Base-by-base conservation (phyloP, 2,797 vertebrate genomes). In the Chaunax sp. region DNA sequence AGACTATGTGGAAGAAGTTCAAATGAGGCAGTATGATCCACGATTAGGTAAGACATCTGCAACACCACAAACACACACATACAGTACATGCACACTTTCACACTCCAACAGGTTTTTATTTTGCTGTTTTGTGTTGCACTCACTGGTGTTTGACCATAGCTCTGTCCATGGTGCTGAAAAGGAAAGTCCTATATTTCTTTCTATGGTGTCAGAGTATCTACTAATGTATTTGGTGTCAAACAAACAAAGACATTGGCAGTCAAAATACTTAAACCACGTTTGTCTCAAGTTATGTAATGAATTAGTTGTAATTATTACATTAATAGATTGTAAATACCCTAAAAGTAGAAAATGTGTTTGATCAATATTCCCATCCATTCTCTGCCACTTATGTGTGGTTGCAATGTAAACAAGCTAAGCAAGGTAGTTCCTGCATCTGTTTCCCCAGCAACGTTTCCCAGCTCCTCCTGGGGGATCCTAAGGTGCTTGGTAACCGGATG, bases 1-100 rank as follows among this genome's bases (percentile, higher is more conserved):
- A 5, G 96, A 97, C 73, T 98, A 97, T 7, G 95, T 99, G 86
- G 97, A 99, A 69, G 98, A 99, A 84, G 91, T 99, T 82, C 98
- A 98, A 93, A 97, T 99, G 96, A 94, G 97, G 66, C 98, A 98
- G 89, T 97, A 89, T 70, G 97, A 99, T 67, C 83, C 96, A 2
- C 92, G 97, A 71, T 95, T 96, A 68, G 97, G 98, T 99, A 93
- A 95, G 95, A 64, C 3, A 1, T 63, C 23, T 53, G 4, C 19
- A 77, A 23, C 6, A n/a, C 43, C 30, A 47, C 53, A 53, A 1
- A 49, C 51, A 58, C n/a, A 26, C 16, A 68, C 9, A 46, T 43
- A 37, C 38, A 16, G 8, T 20, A 6, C 37, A 51, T 14, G 20
- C 30, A 43, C 19, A 9, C 15, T 40, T 19, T 37, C 19, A 26